phyloP scores from a whole-genome alignment of 1,140 invertebrate genomes.

The Sinella curviseta region DNA sequence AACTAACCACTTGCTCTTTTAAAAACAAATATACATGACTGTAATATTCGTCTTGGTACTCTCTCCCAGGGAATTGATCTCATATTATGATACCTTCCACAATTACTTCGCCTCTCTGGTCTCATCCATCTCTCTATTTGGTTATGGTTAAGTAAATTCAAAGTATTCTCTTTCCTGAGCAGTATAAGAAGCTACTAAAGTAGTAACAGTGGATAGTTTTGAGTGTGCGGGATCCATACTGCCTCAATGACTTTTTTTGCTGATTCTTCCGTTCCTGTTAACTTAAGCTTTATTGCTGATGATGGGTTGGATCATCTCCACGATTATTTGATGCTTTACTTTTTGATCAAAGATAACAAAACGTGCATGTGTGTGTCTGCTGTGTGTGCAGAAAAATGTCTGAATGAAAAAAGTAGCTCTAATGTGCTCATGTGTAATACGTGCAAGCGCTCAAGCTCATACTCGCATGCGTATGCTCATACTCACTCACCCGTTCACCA shows the following conservation, averaged over 20 bases:
- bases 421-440: neutral
- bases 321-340: too few relatives aligned
- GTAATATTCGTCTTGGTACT: neutral
- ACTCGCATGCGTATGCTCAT: neutral
- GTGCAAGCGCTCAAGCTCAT: neutral
- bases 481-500: too few relatives aligned
- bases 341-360: neutral
- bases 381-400: neutral
- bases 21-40: neutral
- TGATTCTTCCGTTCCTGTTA: too few relatives aligned
- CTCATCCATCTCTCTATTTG: too few relatives aligned
- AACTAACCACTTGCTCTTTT: neutral
- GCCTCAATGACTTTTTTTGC: too few relatives aligned
- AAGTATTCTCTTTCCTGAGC: too few relatives aligned
- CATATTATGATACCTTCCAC: neutral
- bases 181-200: too few relatives aligned
- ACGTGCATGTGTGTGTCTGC: neutral
- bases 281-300: too few relatives aligned
- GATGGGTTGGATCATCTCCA: neutral
- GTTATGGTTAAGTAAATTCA: too few relatives aligned
- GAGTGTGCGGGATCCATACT: too few relatives aligned
- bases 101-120: neutral
- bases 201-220: too few relatives aligned
- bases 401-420: constrained; percentile 1
- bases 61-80: too few relatives aligned